Base-by-base conservation (phyloP, 1,140 invertebrate species). In the Camponotus pennsylvanicus region DNA sequence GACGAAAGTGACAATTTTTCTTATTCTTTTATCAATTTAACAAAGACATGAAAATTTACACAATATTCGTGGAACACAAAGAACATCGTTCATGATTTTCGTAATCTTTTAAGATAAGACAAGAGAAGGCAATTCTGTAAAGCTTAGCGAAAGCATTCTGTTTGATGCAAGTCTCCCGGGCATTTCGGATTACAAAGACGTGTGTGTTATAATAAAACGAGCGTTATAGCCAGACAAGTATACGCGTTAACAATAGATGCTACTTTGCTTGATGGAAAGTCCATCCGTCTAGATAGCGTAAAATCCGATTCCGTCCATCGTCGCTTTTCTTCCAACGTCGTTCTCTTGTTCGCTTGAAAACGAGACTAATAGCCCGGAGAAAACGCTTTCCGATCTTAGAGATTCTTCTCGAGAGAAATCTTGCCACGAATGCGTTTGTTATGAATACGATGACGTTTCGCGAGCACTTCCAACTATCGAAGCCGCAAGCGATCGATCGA, bases 401-500 rank as follows among this genome's bases (percentile, higher is more conserved):
- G 21, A 70, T 11, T 52, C 13, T 34, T 18, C 2, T 3, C 11
- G 59, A 2, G 32, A 82, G 78, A 71, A 59, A 82, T 82, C 66
- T 82, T 45, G 18, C 71, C 27, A 34, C 3, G 37, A 8, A 59
- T 34, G 49, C 49, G 37, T 71, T 70, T 9, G 66, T 42, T 71
- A 79, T 55, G 63, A 79, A 69, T 69, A n/a, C 21, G 18, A 69
- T 34, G 32, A n/a, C 45, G 42, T 79, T 7, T 79, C n/a, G 76
- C 37, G 78, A 67, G 18, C 45, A 32, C 66, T 45, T 21, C 32
- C n/a, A 82, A 82, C 78, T 71, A 71, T 82, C 67, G 49, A 3
- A 71, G 34, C 27, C 77, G 64, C 64, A 55, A 70, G 15, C 78
- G 34, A 52, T 11, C 7, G 78, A 82, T 82, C 78, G 78, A 82